Evolutionary conservation across 2,888 invertebrate species (phyloP), one percentile per base, ranked within the genome.

Genomic region (Orthosia cruda): DNA sequence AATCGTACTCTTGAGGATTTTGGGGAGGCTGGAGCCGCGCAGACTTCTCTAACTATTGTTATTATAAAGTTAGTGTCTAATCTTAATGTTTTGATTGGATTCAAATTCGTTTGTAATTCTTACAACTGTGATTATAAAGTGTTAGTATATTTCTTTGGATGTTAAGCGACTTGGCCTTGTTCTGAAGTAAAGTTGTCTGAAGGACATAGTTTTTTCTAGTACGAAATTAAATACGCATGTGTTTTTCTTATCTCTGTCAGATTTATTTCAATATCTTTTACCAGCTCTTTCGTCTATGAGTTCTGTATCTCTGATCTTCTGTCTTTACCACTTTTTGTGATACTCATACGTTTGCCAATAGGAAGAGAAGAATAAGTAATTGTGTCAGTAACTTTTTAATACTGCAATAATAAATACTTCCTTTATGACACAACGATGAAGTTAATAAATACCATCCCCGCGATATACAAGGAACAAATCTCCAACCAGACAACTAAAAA

Each of bases 31-130:
- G 50, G 57, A 63, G 50, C 45, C 18, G 55, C 67, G 55, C 71
- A 75, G 59, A 64, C 71, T 82, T 80, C 50, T 12, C 49, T 66
- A 82, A 81, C 85, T 81, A 75, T 81, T 81, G 76, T 71, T 64
- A 62, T 66, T 68, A 71, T 45, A 80, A 73, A 61, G 52, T 80
- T 50, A 70, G 55, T 70, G n/a, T 63, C 32, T 57, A 69, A 81
- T 82, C 62, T 75, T 32, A 65, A 81, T 76, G 54, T 81, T 70
- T 65, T 62, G 20, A 67, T 52, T 54, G 32, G 23, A 5, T 15
- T 16, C 40, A 66, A 65, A 52, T 32, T 45, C 13, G 59, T 59
- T 61, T 26, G 3, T 5, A 23, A 49, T 57, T 40, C 45, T 58
- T 32, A 15, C 15, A 16, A 13, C n/a, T 69, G 45, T 50, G 13